Evolutionary conservation across 2,113 vertebrate species (phyloP).

Genomic region (Argyrosomus japonicus): DNA sequence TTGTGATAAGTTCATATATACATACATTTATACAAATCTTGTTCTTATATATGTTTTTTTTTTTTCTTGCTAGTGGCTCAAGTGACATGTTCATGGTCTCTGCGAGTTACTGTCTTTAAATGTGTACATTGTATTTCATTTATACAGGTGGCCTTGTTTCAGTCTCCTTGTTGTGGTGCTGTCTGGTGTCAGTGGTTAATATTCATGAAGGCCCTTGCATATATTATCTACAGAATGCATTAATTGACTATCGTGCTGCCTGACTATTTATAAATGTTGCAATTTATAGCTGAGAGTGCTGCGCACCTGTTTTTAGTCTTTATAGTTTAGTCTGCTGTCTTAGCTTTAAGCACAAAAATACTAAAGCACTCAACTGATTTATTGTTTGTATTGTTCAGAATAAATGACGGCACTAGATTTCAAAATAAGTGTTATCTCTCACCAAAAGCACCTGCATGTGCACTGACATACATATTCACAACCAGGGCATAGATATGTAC

Average conservation of each 20-base stretch:
- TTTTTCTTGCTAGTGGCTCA: background rate
- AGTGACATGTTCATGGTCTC: background rate
- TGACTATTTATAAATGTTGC: slow-evolving; percentile 30
- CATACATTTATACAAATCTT: background rate
- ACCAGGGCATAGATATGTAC: background rate
- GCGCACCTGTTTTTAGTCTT: slow-evolving; percentile 3
- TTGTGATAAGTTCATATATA: background rate
- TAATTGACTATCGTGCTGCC: slow-evolving; percentile 35
- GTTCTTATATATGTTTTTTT: background rate
- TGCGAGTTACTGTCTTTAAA: slow-evolving; percentile 3
- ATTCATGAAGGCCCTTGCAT: slow-evolving; percentile 52
- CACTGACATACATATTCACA: slow-evolving; percentile 1
- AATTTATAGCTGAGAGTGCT: slow-evolving; percentile 23
- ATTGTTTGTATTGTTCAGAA: background rate
- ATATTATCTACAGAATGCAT: slow-evolving; percentile 48
- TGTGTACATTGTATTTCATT: slow-evolving; percentile 8
- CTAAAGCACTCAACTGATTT: background rate
- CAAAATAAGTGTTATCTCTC: background rate
- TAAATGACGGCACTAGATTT: background rate
- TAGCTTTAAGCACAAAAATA: background rate
- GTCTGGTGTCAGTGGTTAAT: slow-evolving; percentile 39
- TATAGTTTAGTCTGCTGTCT: background rate
- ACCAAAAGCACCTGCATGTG: background rate
- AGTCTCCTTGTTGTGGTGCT: slow-evolving; percentile 12
- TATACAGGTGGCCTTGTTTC: slow-evolving; percentile 16